Evolutionary conservation across 1,140 invertebrate genomes (phyloP).

Genomic region (Druon quercuslanigerum): DNA sequence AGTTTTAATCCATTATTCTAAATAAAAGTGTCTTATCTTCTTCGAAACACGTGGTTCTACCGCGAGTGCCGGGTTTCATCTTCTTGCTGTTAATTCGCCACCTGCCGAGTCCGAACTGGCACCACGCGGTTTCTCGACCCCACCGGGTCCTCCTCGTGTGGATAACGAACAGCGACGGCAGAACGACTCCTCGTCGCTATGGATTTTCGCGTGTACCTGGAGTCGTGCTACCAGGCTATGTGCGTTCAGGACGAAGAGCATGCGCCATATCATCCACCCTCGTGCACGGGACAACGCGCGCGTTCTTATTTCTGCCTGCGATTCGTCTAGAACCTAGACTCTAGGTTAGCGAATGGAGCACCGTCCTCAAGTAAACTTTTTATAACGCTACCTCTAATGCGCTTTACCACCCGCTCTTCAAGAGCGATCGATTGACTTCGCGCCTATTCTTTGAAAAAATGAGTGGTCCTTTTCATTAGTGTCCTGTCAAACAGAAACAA

Average conservation of each 20-base stretch:
- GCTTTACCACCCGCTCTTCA: neutral
- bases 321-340: neutral
- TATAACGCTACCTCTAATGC: neutral
- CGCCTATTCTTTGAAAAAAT: neutral
- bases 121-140: constrained; percentile 19
- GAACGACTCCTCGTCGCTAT: constrained; percentile 1
- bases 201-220: constrained; percentile 21
- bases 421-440: constrained; percentile 1
- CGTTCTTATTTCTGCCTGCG: constrained; percentile 25
- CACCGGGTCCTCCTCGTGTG: neutral
- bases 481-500: neutral
- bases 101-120: constrained; percentile 24
- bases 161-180: neutral
- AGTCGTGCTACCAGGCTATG: constrained; percentile 5
- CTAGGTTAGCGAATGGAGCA: neutral
- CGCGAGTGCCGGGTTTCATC: neutral
- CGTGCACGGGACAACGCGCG: neutral
- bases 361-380: neutral
- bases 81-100: constrained; percentile 7
- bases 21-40: neutral
- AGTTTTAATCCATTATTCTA: neutral
- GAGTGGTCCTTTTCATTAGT: neutral
- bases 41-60: neutral
- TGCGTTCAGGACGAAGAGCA: constrained; percentile 29
- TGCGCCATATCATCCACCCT: constrained; percentile 26